Evolutionary conservation across 2,113 vertebrate species (phyloP).

Genomic region (Solenodon paradoxus): DNA sequence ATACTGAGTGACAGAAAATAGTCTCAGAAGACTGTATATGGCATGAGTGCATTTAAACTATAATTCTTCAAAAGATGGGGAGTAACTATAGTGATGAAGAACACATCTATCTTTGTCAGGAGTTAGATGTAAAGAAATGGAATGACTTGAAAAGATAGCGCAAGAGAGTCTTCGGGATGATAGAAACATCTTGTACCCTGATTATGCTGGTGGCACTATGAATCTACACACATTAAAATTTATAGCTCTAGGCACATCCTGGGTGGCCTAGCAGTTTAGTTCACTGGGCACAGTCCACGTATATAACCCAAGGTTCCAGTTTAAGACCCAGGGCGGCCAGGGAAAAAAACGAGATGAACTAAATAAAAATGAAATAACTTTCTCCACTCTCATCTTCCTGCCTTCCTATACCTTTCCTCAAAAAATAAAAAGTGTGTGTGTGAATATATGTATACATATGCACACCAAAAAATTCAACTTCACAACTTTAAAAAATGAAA

Average conservation of each 20-base stretch:
- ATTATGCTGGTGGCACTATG: not conserved
- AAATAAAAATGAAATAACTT: no score
- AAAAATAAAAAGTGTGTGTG: no score
- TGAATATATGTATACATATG: no score
- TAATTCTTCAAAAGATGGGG: not conserved
- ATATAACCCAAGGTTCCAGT: no score
- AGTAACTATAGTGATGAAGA: not conserved
- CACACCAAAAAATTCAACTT: not conserved
- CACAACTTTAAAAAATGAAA: not conserved
- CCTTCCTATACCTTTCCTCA: no score
- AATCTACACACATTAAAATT: not conserved
- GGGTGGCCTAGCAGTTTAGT: no score
- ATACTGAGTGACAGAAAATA: not conserved
- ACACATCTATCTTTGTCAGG: not conserved
- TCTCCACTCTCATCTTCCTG: no score
- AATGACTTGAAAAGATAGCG: not conserved
- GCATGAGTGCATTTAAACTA: not conserved
- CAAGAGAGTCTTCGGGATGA: not conserved
- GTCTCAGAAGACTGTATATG: not conserved
- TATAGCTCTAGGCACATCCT: not conserved
- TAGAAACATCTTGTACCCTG: not conserved
- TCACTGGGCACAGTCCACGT: no score
- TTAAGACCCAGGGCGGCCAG: no score
- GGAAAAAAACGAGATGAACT: no score
- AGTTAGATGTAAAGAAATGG: not conserved